phyloP scores from a whole-genome alignment of 1,140 invertebrate species.

The Leguminivora glycinivorella region DNA sequence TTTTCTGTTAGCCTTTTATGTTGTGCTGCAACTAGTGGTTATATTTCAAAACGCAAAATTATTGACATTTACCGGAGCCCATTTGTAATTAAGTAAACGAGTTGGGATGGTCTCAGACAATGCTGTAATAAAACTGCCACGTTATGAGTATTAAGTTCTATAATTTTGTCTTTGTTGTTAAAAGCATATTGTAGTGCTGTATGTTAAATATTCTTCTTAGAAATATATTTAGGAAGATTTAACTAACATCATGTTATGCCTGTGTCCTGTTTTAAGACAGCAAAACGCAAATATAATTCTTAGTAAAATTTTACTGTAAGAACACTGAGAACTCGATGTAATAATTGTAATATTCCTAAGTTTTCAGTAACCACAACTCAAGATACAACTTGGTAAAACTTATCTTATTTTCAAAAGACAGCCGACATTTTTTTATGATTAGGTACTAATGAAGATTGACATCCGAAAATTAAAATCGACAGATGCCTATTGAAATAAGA shows the following conservation, averaged over 20 bases:
- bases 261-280: neutral
- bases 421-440: too few species aligned
- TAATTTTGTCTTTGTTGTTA: constrained; percentile 8
- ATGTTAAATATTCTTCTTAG: neutral
- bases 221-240: neutral
- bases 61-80: constrained; percentile 14
- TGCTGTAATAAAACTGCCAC: constrained; percentile 6
- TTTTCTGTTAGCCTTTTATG: neutral
- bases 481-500: constrained; percentile 11
- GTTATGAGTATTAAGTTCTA: constrained; percentile 3
- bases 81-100: constrained; percentile 23
- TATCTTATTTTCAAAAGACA: too few species aligned
- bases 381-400: too few species aligned
- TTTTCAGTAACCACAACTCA: too few species aligned
- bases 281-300: neutral
- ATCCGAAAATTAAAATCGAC: neutral
- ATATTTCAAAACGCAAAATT: constrained; percentile 10
- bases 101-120: constrained; percentile 20
- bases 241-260: neutral
- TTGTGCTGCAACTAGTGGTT: neutral
- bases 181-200: neutral
- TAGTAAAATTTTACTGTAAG: neutral
- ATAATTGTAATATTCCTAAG: too few species aligned
- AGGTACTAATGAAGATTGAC: too few species aligned
- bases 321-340: neutral